These are phyloP conservation scores for Rhinolophus sinicus DNA, from an alignment of 2,113 vertebrate species.

Conservation along the genomic window DNA sequence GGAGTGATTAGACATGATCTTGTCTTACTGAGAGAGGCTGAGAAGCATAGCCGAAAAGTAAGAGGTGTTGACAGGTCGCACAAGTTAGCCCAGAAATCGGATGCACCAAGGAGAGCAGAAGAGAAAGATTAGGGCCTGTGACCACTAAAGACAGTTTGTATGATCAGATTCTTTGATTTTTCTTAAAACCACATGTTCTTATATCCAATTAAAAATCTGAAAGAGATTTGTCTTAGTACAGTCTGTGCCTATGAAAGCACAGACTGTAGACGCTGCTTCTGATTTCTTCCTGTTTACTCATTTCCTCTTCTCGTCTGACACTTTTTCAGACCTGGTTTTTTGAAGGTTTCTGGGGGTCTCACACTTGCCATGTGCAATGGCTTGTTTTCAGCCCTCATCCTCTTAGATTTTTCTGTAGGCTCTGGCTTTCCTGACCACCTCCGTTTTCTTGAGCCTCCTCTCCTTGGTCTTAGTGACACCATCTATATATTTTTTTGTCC, in stretches of 20 bases:
- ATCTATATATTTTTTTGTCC: neutral
- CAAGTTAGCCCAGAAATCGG: neutral
- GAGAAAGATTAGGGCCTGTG: neutral
- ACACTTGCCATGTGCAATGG: neutral
- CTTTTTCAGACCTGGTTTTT: neutral
- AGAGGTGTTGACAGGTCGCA: neutral
- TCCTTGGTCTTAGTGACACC: neutral
- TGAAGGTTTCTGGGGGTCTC: neutral
- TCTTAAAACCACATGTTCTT: neutral
- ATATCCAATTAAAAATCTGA: neutral
- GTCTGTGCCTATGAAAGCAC: neutral
- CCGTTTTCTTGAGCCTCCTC: neutral
- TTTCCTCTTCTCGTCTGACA: neutral
- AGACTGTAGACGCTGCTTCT: neutral
- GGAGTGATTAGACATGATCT: neutral
- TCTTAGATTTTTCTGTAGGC: neutral
- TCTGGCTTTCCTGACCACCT: conserved; percentile 1
- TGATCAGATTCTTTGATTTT: neutral
- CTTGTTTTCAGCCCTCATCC: neutral
- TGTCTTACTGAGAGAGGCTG: neutral
- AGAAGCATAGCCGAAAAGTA: neutral
- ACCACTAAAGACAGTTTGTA: neutral
- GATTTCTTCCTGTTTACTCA: neutral
- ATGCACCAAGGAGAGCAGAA: neutral
- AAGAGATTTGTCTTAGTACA: neutral